These are phyloP conservation scores for Hypolimnas misippus DNA, from an alignment of 2,888 invertebrate genomes.

Conservation along the genomic window DNA sequence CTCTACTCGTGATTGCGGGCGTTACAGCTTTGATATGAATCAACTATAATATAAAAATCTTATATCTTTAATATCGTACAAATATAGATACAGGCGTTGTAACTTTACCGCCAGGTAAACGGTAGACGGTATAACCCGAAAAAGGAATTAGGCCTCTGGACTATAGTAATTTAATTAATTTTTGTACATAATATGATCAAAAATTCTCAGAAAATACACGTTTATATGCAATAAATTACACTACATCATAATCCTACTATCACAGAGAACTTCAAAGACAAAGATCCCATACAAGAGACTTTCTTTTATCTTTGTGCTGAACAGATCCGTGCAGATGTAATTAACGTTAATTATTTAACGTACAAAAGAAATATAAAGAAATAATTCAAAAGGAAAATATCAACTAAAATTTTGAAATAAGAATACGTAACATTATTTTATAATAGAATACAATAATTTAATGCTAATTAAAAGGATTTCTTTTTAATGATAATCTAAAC, in stretches of 20 bases:
- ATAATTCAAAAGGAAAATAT: background rate
- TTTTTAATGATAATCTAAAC: background rate
- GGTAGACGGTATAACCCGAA: too few species aligned
- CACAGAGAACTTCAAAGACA: background rate
- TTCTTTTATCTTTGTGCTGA: background rate
- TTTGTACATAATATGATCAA: too few species aligned
- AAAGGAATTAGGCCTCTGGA: too few species aligned
- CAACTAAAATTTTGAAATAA: background rate
- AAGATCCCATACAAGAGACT: background rate
- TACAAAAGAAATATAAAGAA: background rate
- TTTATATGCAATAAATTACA: background rate
- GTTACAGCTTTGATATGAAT: too few species aligned
- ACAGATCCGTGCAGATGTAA: background rate
- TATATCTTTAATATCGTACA: too few species aligned
- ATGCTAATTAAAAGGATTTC: background rate
- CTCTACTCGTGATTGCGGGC: too few species aligned
- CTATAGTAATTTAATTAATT: too few species aligned
- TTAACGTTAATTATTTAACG: slow-evolving; percentile 11
- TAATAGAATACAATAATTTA: background rate
- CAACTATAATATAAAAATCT: too few species aligned
- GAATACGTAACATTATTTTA: background rate
- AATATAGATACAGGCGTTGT: too few species aligned
- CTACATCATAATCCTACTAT: background rate
- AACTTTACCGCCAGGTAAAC: too few species aligned
- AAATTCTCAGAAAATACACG: too few species aligned